A percentile compares a stretch with the other conserved stretches of the same genome.
phyloP scores from a whole-genome alignment of 2,797 vertebrate genomes.

The Phaenicophaeus curvirostris region DNA sequence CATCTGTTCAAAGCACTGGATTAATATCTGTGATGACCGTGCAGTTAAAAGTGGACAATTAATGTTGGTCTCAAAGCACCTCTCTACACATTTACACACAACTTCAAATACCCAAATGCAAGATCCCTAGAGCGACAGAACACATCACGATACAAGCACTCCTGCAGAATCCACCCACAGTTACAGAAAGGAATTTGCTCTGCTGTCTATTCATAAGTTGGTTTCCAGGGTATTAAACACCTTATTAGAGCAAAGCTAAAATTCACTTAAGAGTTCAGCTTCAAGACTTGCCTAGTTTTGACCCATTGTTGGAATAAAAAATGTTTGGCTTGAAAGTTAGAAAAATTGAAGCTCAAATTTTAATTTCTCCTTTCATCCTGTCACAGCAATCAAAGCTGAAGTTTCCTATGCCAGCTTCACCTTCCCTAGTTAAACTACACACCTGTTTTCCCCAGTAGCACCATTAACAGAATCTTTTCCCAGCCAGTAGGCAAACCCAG shows the following conservation, averaged over 20 bases:
- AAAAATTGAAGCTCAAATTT: not conserved
- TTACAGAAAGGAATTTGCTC: not conserved
- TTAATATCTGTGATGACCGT: not conserved
- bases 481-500: constrained; percentile 34
- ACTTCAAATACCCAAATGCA: not conserved
- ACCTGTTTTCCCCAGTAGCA: not conserved
- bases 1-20: not conserved
- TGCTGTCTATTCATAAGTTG: not conserved
- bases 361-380: not conserved
- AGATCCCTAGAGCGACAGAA: not conserved
- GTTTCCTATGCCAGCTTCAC: too few species aligned
- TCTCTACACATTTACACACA: not conserved
- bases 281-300: not conserved
- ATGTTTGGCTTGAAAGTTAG: too few species aligned
- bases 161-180: not conserved
- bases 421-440: too few species aligned
- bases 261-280: not conserved
- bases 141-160: not conserved
- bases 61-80: not conserved
- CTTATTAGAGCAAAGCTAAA: not conserved
- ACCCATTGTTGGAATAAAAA: not conserved
- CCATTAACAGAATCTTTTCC: not conserved
- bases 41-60: not conserved
- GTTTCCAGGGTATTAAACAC: not conserved
- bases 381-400: not conserved